Evolutionary conservation across 2,797 vertebrate species (phyloP), one percentile per base, ranked within the genome.

Genomic region (Melanotaenia boesemani): DNA sequence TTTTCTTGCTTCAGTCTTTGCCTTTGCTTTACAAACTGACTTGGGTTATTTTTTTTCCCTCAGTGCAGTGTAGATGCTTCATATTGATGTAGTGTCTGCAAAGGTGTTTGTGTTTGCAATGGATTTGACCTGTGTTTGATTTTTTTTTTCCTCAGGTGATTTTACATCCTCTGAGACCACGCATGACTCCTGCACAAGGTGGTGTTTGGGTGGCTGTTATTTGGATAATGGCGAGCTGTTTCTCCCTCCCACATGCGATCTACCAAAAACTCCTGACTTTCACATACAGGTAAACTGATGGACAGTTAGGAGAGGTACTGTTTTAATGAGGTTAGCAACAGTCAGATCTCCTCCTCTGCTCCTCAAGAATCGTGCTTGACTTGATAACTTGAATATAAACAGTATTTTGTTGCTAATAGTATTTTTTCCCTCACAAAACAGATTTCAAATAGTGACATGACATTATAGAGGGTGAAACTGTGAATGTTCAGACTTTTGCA

Each of bases 201-300:
- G 77, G 94, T 8, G 67, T 96, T 69, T 97, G 93, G 84, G 92
- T 98, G 1, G 79, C 88, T 20, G 60, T 96, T 65, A 98, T 99
- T 83, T 99, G 97, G 97, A 91, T 96, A 63, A 95, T 97, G 97
- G 97, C 96, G n/a, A 92, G 93, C 6, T 96, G 96, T 85, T 99
- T 98, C 86, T 99, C 97, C 7, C 95, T 99, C 16, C 97, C 97
- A 6, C 97, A 98, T 18, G 97, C 97, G 18, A 96, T 99, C 92
- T 98, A 96, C 88, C 97, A 98, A 91, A 98, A 97, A 77, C 95
- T 97, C 55, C 95, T 98, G 74, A 97, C 92, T 16, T 97, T 98
- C 79, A 90, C 96, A 58, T 98, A 98, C 95, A 98, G 97, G 97
- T 98, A 79, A 75, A 57, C 48, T 11, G 3, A 73, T 12, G 83